Evolutionary conservation across 2,113 vertebrate genomes (phyloP).

Genomic region (Protomyctophum bolini): DNA sequence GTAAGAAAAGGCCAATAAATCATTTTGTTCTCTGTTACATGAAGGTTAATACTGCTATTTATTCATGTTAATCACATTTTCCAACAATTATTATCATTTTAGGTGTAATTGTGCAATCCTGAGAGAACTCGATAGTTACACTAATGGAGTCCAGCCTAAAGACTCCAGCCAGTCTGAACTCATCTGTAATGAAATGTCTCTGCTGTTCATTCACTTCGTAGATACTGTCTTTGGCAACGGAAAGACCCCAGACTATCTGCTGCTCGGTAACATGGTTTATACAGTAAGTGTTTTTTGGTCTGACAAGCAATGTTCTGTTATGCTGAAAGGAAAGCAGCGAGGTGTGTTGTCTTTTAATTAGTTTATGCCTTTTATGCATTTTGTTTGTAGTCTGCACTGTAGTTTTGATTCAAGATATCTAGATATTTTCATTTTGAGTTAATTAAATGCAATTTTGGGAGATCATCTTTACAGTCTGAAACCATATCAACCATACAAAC

Average conservation of each 20-base stretch:
- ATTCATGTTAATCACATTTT: no score
- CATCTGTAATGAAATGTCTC: slow-evolving; percentile 49
- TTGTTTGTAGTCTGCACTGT: neutral
- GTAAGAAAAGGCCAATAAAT: neutral
- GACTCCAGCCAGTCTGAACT: slow-evolving; percentile 14
- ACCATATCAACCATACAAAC: neutral
- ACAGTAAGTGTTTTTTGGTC: slow-evolving; percentile 84
- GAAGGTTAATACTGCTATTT: neutral
- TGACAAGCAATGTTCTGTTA: slow-evolving; percentile 27
- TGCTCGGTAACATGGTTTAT: slow-evolving; percentile 97
- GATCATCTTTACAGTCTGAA: neutral
- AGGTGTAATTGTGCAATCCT: no score
- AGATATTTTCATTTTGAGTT: neutral
- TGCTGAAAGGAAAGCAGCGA: slow-evolving; percentile 23
- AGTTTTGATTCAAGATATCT: neutral
- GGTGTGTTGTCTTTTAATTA: slow-evolving; percentile 10
- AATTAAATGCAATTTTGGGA: neutral
- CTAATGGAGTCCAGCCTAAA: slow-evolving; percentile 54
- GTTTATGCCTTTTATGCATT: neutral
- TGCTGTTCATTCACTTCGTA: slow-evolving; percentile 75
- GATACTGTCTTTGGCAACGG: slow-evolving; percentile 93
- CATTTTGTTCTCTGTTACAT: neutral
- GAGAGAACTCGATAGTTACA: neutral
- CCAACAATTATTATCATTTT: no score
- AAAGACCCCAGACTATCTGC: slow-evolving; percentile 93